phyloP scores from a whole-genome alignment of 92 coral and sea anemone genomes.

The Epizoanthus rinbou region DNA sequence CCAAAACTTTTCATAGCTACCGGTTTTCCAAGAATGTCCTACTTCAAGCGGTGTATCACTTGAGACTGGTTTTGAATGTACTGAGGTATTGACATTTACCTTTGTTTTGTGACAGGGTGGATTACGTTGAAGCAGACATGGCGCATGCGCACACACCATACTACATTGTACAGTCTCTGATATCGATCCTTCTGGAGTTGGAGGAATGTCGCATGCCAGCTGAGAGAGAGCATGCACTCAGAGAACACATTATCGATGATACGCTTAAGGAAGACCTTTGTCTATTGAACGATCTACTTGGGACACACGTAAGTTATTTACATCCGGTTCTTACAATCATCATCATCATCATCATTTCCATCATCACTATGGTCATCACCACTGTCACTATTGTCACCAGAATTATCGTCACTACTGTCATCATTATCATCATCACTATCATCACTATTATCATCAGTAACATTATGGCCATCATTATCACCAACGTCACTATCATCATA shows the following conservation, averaged over 20 bases:
- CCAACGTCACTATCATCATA: no score
- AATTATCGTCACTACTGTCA: no score
- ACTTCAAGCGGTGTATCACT: no score
- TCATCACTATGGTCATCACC: neutral
- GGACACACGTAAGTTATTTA: conserved; percentile 85
- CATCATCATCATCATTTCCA: neutral
- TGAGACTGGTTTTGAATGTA: neutral
- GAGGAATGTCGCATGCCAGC: conserved; percentile 80
- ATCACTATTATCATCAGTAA: no score
- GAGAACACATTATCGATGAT: conserved; percentile 80
- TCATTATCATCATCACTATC: no score
- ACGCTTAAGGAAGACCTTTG: conserved; percentile 77
- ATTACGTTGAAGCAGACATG: conserved; percentile 98
- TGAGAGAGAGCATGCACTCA: conserved; percentile 84
- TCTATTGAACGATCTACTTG: conserved; percentile 89
- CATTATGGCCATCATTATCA: no score
- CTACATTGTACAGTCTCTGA: conserved; percentile 86
- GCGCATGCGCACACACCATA: conserved; percentile 98
- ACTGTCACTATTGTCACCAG: no score
- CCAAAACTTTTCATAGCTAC: no score
- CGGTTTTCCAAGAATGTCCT: no score
- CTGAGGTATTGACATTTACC: neutral
- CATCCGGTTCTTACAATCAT: neutral
- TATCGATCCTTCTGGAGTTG: conserved; percentile 81
- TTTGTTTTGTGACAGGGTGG: conserved; percentile 62